These are phyloP conservation scores for Bembecia ichneumoniformis DNA, from an alignment of 2,888 invertebrate species.

Conservation along the genomic window DNA sequence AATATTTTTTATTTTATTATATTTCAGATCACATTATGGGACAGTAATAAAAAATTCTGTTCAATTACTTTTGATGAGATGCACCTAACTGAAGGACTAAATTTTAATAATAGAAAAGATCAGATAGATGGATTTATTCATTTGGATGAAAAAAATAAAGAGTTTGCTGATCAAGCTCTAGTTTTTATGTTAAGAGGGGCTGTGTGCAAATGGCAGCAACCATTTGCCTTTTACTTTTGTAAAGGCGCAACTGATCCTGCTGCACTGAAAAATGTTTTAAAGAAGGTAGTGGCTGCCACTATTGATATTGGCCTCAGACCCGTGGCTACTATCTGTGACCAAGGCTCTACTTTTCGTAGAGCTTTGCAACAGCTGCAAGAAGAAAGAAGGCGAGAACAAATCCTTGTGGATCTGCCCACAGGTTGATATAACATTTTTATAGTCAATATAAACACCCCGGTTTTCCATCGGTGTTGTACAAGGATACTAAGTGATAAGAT, in stretches of 20 bases:
- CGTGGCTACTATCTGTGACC: slow-evolving; percentile 1
- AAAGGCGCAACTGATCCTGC: slow-evolving; percentile 3
- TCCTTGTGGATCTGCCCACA: background rate
- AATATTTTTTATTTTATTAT: background rate
- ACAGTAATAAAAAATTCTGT: background rate
- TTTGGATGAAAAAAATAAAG: slow-evolving; percentile 1
- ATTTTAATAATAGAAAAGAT: background rate
- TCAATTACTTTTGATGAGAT: slow-evolving; percentile 2
- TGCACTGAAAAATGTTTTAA: slow-evolving; percentile 5
- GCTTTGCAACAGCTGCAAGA: background rate
- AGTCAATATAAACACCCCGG: background rate
- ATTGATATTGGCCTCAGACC: slow-evolving; percentile 4
- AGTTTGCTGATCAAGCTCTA: slow-evolving; percentile 8
- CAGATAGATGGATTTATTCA: slow-evolving; percentile 4
- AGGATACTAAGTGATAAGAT: no score
- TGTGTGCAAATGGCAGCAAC: slow-evolving; percentile 8
- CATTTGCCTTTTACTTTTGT: slow-evolving; percentile 10
- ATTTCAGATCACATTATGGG: background rate
- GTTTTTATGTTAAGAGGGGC: slow-evolving; percentile 9
- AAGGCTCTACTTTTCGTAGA: background rate
- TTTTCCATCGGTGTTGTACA: no score
- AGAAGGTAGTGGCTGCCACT: slow-evolving; percentile 3
- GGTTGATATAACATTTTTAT: background rate
- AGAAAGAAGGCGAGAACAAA: background rate
- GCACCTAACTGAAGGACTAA: background rate